Percentiles rank a stretch among this genome's conserved stretches.
Conservation (phyloP, 2,797 vertebrate species). For the Diglossa cyanea region DNA sequence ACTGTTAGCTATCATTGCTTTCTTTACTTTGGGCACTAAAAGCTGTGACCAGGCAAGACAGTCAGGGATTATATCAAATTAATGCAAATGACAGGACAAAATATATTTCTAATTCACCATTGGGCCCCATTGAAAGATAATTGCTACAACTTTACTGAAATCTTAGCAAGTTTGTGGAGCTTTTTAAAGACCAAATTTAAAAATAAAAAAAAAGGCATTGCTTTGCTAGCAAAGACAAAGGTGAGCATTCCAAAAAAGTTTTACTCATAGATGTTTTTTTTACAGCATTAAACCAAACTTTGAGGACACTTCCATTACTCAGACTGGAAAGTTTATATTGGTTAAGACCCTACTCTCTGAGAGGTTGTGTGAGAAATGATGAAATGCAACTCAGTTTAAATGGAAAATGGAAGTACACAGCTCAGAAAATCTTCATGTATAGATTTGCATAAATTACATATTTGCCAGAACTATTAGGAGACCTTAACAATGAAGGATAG, state of each 20-base stretch:
- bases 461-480: not conserved
- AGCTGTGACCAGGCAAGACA: not conserved
- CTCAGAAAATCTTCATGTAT: not conserved
- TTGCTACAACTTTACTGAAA: not conserved
- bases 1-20: not conserved
- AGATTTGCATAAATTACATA: not conserved
- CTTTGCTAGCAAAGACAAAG: not conserved
- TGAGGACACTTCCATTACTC: not conserved
- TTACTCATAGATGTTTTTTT: not conserved
- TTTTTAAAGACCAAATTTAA: not conserved
- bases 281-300: not conserved
- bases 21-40: not conserved
- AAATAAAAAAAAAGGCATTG: accelerated
- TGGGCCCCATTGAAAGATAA: not conserved
- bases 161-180: not conserved
- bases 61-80: not conserved
- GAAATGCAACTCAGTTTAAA: not conserved
- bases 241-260: accelerated
- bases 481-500: not conserved
- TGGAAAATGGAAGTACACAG: not conserved
- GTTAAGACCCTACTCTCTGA: not conserved
- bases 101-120: accelerated
- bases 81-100: not conserved
- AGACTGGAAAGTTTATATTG: not conserved
- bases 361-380: not conserved